These are phyloP conservation scores for Glomeris maerens DNA, from an alignment of 1,140 invertebrate species.

Conservation along the genomic window DNA sequence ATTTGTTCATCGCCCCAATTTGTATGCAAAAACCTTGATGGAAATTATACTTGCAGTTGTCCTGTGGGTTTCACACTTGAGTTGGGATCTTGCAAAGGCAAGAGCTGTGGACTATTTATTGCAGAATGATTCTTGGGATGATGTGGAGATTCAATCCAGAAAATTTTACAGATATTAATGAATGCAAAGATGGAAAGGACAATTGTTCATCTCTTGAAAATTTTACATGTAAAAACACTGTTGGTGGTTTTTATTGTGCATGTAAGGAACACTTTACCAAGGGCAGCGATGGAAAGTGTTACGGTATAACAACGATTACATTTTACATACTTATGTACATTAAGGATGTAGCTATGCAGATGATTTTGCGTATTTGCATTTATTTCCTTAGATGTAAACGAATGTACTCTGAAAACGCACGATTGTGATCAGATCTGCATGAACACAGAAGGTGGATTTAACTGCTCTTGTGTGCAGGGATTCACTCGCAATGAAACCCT, in stretches of 20 bases:
- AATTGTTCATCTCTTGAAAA: background rate
- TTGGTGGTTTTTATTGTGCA: background rate
- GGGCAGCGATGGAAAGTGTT: background rate
- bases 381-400: no score
- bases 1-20: no score
- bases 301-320: background rate
- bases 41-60: no score
- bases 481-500: no score
- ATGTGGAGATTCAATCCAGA: background rate
- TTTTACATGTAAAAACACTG: background rate
- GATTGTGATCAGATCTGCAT: background rate
- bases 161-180: background rate
- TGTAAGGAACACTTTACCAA: background rate
- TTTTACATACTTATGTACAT: background rate
- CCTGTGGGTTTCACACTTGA: background rate
- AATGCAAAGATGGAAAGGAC: background rate
- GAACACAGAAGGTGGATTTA: background rate
- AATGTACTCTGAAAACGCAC: background rate
- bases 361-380: background rate
- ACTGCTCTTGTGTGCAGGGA: background rate
- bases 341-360: background rate
- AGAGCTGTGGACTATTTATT: background rate
- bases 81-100: background rate
- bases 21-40: no score
- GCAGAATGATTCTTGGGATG: background rate